Base-by-base conservation (phyloP, 1,140 invertebrate genomes). In the Pararge aegeria region DNA sequence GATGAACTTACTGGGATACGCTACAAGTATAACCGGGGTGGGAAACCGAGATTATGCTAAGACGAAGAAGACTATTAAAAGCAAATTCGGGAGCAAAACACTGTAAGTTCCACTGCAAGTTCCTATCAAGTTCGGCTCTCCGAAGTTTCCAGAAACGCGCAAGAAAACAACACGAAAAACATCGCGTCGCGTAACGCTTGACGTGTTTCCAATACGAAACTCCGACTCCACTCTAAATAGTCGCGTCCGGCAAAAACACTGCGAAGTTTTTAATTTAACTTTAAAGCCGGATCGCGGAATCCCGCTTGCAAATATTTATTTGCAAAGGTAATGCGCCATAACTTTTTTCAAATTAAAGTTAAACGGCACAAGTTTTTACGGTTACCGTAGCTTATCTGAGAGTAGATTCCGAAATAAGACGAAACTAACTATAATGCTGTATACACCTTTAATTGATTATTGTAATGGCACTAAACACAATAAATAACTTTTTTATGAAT, bases 191-290 rank as follows among this genome's bases (percentile, higher is more conserved):
- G 37, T 46, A 62, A 56, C 60, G 46, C 46, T 56, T 62, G 60
- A 62, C 60, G 60, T 62, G 60, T 62, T 62, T 56, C 52, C 58
- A 55, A 61, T 64, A 64, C 55, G 53, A 49, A 56, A 54, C 64
- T 61, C 27, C 29, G 27, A n/a, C 52, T 30, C 29, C 19, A 48
- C 21, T 51, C 56, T 53, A 58, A 62, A 59, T 34, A 61, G 54
- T 49, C 60, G 34, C 24, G 53, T 58, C 55, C 64, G 37, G 55
- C 48, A 62, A 66, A 66, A 66, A 61, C 55, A 62, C 49, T 30
- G 40, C 16, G 42, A 66, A 66, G 59, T 66, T 66, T 66, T 66
- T 66, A 66, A 66, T 66, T 66, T 66, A 66, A 66, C 59, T 66
- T 66, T 66, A 62, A 66, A 66, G 51, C 64, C 64, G 3, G 44